Percentiles rank a stretch among this genome's conserved stretches.
phyloP scores from a whole-genome alignment of 1,140 invertebrate species.

The Leptinotarsa defecta region DNA sequence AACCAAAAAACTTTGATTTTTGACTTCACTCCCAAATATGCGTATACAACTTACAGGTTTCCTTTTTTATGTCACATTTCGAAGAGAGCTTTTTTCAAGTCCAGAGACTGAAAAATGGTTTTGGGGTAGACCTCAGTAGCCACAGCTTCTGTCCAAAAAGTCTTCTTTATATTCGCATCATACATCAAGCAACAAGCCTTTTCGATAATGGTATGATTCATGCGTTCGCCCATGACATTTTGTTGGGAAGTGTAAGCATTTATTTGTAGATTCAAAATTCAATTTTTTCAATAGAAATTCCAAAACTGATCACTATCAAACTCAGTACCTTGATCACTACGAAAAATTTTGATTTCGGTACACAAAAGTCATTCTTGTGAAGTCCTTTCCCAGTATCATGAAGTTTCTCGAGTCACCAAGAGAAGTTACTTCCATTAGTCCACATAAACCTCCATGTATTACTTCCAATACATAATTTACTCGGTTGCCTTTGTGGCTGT shows the following conservation, averaged over 20 bases:
- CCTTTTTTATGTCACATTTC: neutral
- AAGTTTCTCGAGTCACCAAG: neutral
- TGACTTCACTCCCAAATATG: neutral
- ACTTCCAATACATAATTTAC: too few relatives aligned
- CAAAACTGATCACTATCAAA: constrained; percentile 20
- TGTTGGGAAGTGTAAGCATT: constrained; percentile 10
- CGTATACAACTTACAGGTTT: neutral
- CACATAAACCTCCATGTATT: neutral
- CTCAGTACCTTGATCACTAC: constrained; percentile 22
- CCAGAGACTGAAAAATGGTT: neutral
- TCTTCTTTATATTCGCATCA: too few relatives aligned
- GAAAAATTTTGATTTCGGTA: constrained; percentile 30
- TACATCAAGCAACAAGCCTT: too few relatives aligned
- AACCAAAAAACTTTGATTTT: too few relatives aligned
- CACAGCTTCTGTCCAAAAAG: neutral
- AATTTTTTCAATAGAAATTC: constrained; percentile 26
- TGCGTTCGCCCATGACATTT: neutral
- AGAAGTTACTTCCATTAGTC: neutral
- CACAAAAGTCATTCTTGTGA: constrained; percentile 23
- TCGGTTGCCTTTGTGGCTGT: too few relatives aligned
- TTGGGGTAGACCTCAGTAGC: neutral
- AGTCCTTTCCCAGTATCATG: neutral
- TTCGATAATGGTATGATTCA: too few relatives aligned
- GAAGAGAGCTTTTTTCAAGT: neutral
- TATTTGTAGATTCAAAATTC: constrained; percentile 26